phyloP scores from a whole-genome alignment of 2,888 invertebrate genomes.

The Caenorhabditis plicata region DNA sequence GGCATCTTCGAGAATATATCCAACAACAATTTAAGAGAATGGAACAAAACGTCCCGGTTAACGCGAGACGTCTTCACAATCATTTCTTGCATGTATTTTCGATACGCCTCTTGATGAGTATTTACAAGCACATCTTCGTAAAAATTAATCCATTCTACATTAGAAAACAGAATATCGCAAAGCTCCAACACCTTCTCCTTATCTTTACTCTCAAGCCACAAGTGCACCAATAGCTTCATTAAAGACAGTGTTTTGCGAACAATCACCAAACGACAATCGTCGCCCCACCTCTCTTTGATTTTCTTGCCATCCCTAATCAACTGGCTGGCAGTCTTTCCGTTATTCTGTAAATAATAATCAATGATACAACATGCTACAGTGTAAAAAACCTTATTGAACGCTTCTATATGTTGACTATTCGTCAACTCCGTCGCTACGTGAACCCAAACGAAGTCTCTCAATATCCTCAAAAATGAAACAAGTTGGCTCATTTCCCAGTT shows the following conservation, averaged over 20 bases:
- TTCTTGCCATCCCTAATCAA: slow-evolving; percentile 6
- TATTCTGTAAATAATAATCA: no score
- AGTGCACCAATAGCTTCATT: slow-evolving; percentile 6
- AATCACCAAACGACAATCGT: slow-evolving; percentile 19
- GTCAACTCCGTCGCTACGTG: slow-evolving; percentile 26
- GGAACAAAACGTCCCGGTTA: slow-evolving; percentile 1
- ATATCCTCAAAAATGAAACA: slow-evolving; percentile 5
- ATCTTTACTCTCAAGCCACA: not conserved
- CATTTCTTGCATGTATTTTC: slow-evolving; percentile 22
- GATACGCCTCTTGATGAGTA: slow-evolving; percentile 19
- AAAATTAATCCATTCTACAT: slow-evolving; percentile 11
- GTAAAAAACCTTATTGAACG: not conserved
- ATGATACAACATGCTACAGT: not conserved
- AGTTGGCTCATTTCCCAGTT: slow-evolving; percentile 6
- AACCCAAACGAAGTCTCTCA: slow-evolving; percentile 26
- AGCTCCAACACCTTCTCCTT: not conserved
- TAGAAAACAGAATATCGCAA: slow-evolving; percentile 6
- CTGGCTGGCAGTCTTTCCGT: slow-evolving; percentile 13
- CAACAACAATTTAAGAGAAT: slow-evolving; percentile 17
- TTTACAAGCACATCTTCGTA: slow-evolving; percentile 28
- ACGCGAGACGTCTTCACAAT: slow-evolving; percentile 10
- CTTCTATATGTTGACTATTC: slow-evolving; percentile 1
- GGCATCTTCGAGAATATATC: slow-evolving; percentile 15
- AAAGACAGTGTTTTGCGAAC: slow-evolving; percentile 19
- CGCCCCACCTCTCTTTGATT: slow-evolving; percentile 19